Evolutionary conservation across 1,140 invertebrate species (phyloP), one percentile per base, ranked within the genome.

Genomic region (Ips nitidus): DNA sequence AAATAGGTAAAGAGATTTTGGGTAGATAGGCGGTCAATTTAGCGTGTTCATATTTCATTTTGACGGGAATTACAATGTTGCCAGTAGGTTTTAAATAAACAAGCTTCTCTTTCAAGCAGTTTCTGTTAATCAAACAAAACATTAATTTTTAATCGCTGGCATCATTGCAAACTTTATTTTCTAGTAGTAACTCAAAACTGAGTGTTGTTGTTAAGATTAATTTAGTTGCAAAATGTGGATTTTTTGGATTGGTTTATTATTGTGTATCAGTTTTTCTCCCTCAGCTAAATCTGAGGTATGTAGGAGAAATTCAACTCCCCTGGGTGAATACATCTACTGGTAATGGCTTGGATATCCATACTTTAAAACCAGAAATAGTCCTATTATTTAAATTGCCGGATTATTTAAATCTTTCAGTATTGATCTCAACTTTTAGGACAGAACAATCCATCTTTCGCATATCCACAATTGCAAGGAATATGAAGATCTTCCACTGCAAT

Each of bases 371-470:
- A 40, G 63, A 65, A 65, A 65, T 65, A 53, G 53, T 53, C 38
- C 63, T 55, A 65, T 65, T 65, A 65, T 65, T 65, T 65, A 65
- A 65, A 65, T 65, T 41, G 52, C 36, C 8, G 56, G 63, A 65
- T 65, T 65, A 65, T 65, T 65, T 65, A 65, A 65, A 65, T 65
- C 56, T 56, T 65, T 41, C 52, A 41, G 41, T 56, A 50, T 22
- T 22, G 3, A 50, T 6, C 22, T 50, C 45, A 6, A 22, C 22
- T 50, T 50, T 50, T 22, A 50, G 45, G 22, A 2, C 45, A 50
- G 45, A 50, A 50, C 7, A 3, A 6, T 50, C 22, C 45, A 50
- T 22, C 45, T 50, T 22, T 22, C 7, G 5, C 42, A 36, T n/a
- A 53, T 66, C 6, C n/a, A 37, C 7, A 66, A 56, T 41, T 66